phyloP scores from a whole-genome alignment of 2,113 vertebrate species.

The Trogon surrucura region DNA sequence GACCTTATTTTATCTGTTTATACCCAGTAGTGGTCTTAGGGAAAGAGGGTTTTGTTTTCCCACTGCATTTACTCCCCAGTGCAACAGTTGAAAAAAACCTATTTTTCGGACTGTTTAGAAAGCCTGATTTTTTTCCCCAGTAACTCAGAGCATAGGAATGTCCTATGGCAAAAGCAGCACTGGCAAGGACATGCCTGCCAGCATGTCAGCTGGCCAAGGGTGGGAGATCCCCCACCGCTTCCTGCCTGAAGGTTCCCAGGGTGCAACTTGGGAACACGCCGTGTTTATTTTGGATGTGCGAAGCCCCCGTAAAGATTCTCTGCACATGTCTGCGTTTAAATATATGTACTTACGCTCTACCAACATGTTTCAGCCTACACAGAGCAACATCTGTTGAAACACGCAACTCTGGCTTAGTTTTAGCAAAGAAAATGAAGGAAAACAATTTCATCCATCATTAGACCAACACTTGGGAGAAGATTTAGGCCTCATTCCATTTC shows the following conservation, averaged over 20 bases:
- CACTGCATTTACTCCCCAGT: slow-evolving; percentile 22
- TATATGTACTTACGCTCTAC: slow-evolving; percentile 1
- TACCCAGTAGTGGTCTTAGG: background rate
- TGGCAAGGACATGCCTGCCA: slow-evolving; percentile 45
- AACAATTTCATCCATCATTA: slow-evolving; percentile 54
- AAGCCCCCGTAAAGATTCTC: slow-evolving; percentile 19
- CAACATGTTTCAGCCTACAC: slow-evolving; percentile 56
- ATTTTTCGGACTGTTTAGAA: slow-evolving; percentile 21
- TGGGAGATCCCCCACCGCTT: slow-evolving; percentile 52
- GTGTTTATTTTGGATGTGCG: slow-evolving; percentile 57
- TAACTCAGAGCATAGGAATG: slow-evolving; percentile 60
- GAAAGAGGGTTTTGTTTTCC: slow-evolving; percentile 36
- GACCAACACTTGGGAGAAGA: slow-evolving; percentile 4
- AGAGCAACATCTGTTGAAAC: slow-evolving; percentile 49
- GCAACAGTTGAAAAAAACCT: background rate
- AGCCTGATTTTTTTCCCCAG: slow-evolving; percentile 18
- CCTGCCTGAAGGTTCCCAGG: slow-evolving; percentile 49
- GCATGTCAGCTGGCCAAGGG: slow-evolving; percentile 55
- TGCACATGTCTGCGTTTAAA: slow-evolving; percentile 17
- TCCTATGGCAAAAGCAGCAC: slow-evolving; percentile 43
- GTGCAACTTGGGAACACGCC: slow-evolving; percentile 13
- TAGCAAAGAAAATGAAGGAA: slow-evolving; percentile 33
- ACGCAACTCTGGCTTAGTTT: slow-evolving; percentile 36
- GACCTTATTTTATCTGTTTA: slow-evolving; percentile 11
- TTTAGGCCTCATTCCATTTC: slow-evolving; percentile 20